A percentile compares a stretch with the other conserved stretches of the same genome.
These are phyloP conservation scores for Serilophus lunatus DNA, from an alignment of 2,113 vertebrate species.

Conservation along the genomic window DNA sequence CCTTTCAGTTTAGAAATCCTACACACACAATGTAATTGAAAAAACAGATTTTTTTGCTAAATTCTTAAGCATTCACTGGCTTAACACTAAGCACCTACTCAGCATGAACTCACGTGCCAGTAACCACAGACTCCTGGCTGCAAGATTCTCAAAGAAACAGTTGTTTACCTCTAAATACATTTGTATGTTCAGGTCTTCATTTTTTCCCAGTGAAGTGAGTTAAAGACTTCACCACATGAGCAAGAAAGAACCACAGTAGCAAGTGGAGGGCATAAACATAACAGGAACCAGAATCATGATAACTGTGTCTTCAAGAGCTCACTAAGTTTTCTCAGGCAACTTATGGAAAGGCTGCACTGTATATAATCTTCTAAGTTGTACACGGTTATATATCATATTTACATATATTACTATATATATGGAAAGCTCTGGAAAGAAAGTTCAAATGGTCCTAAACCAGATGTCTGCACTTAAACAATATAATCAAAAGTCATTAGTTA, in stretches of 20 bases:
- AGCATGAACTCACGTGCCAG: neutral
- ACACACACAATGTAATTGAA: neutral
- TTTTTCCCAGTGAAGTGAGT: neutral
- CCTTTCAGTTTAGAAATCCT: neutral
- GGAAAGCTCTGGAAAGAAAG: neutral
- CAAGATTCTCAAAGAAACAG: neutral
- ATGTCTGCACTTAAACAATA: neutral
- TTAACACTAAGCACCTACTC: neutral
- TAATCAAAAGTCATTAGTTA: neutral
- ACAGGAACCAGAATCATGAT: neutral
- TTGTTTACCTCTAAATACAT: neutral
- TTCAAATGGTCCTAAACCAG: conserved; percentile 4
- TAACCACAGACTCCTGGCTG: neutral
- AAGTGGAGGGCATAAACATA: neutral
- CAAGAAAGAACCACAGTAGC: neutral
- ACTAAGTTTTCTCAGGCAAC: conserved; percentile 1
- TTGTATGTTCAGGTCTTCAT: neutral
- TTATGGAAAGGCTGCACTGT: conserved; percentile 34
- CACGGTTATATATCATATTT: conserved; percentile 46
- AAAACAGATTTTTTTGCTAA: neutral
- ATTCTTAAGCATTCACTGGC: neutral
- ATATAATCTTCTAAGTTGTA: neutral
- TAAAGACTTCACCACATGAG: neutral
- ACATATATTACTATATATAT: conserved; percentile 47
- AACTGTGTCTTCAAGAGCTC: neutral